phyloP scores from a whole-genome alignment of 1,140 invertebrate genomes.

The Panagrolaimus sp. region DNA sequence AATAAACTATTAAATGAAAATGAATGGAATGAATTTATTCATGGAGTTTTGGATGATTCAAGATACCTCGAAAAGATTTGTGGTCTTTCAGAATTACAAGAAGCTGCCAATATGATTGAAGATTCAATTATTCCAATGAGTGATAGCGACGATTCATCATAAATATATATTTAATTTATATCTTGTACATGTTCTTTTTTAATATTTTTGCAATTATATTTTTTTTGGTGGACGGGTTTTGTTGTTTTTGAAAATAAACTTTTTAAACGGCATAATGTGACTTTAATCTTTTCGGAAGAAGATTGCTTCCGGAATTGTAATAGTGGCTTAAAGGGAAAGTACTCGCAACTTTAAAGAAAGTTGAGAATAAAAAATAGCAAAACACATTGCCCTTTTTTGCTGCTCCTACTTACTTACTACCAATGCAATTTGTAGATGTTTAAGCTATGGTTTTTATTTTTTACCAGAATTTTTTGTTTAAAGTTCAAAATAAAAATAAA shows the following conservation, averaged over 20 bases:
- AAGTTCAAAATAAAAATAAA: too few species aligned
- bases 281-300: not conserved
- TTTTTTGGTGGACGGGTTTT: constrained; percentile 11
- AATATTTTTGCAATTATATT: not conserved
- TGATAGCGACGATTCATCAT: not conserved
- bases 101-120: not conserved
- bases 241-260: constrained; percentile 2
- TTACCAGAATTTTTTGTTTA: too few species aligned
- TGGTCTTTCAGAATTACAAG: constrained; percentile 35
- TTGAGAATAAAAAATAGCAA: too few species aligned
- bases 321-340: too few species aligned
- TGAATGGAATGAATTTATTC: constrained; percentile 27
- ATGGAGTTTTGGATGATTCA: constrained; percentile 38
- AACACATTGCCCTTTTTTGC: too few species aligned
- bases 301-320: too few species aligned
- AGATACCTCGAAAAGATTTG: constrained; percentile 31
- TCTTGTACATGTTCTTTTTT: not conserved
- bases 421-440: too few species aligned
- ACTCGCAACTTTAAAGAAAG: too few species aligned
- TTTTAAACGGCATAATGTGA: not conserved
- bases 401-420: too few species aligned
- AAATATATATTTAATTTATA: too few species aligned
- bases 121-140: not conserved
- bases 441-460: too few species aligned
- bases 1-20: constrained; percentile 19